Base-by-base conservation (phyloP, 53 echinoderm and acorn worm genomes). In the Mesocentrotus franciscanus region DNA sequence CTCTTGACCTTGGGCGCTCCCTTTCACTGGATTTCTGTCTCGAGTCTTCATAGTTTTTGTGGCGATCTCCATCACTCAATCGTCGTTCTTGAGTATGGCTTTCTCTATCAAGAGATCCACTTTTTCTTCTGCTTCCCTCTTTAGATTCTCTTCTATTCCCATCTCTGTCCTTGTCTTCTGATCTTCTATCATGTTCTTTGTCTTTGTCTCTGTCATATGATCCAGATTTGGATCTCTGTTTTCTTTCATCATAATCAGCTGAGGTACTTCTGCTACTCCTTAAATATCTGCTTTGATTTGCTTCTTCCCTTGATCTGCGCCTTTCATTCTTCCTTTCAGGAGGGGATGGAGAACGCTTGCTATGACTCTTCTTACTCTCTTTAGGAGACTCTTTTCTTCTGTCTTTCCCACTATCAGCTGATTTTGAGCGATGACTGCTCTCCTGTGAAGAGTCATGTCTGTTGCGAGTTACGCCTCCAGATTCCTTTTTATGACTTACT, bases 111-210 rank as follows among this genome's bases (percentile, higher is more conserved):
- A 35, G 20, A 58, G 91, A 91, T 29, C 92, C 74, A 74, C 92
- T 92, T 42, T 74, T 92, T 92, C 93, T 78, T 79, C 93, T 59
- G 76, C 74, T 78, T 3, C 78, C 60, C 12, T 95, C 95, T 90
- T 72, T 91, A 68, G 39, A 78, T 56, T 90, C 60, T 57, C 81
- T 29, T 49, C 91, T 90, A 18, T 74, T 32, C 27, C 32, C 26
- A 60, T 59, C 95, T 78, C 79, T 72, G 33, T 62, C 39, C 32
- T 59, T 61, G 22, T 58, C 56, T 16, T 22, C 61, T 78, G 90
- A 33, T 90, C 87, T 87, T n/a, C 14, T 87, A 27, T 78, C 60
- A 59, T 60, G 34, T 59, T 64, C 56, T 27, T 42, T 89, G 78
- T 70, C 66, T 78, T 32, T 56, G 26, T 92, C 75, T 85, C 89